Evolutionary conservation across 2,797 vertebrate genomes (phyloP).

Genomic region (Pampus argenteus): DNA sequence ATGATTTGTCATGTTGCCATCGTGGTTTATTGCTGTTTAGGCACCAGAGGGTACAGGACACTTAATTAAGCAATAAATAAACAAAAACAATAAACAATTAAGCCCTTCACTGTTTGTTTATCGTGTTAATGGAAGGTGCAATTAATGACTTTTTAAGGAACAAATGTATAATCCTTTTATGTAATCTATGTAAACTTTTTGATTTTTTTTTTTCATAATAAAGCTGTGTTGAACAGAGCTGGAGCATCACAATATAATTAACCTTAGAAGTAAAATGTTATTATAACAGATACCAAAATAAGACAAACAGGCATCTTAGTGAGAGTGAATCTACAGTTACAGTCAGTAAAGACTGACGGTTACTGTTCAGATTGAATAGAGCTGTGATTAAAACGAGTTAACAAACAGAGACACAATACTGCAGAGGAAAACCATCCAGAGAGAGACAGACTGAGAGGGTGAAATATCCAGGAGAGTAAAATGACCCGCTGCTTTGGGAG

Average conservation of each 20-base stretch:
- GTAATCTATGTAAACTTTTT: too few relatives aligned
- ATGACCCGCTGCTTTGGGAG: slow-evolving; percentile 15
- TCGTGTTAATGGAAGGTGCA: too few relatives aligned
- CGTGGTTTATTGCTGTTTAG: too few relatives aligned
- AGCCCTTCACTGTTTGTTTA: too few relatives aligned
- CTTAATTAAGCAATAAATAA: too few relatives aligned
- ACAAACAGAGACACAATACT: slow-evolving; percentile 41
- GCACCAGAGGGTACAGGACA: too few relatives aligned
- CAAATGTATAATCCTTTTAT: too few relatives aligned
- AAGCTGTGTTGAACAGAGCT: not conserved
- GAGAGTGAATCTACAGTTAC: not conserved
- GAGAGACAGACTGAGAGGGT: not conserved
- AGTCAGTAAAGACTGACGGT: slow-evolving; percentile 22
- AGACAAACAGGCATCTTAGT: not conserved
- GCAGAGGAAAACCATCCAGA: slow-evolving; percentile 7
- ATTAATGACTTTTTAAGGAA: too few relatives aligned
- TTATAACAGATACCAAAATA: not conserved
- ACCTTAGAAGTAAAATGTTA: not conserved
- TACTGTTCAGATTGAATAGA: slow-evolving; percentile 27
- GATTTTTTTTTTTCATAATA: too few relatives aligned
- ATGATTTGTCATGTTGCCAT: too few relatives aligned
- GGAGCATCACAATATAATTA: not conserved
- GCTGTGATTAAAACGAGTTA: slow-evolving; percentile 33
- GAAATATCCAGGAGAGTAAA: slow-evolving; percentile 29
- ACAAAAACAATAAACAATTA: too few relatives aligned